Percentiles rank a stretch among this genome's conserved stretches.
These are phyloP conservation scores for Albula glossodonta DNA, from an alignment of 2,113 vertebrate species.

Conservation along the genomic window DNA sequence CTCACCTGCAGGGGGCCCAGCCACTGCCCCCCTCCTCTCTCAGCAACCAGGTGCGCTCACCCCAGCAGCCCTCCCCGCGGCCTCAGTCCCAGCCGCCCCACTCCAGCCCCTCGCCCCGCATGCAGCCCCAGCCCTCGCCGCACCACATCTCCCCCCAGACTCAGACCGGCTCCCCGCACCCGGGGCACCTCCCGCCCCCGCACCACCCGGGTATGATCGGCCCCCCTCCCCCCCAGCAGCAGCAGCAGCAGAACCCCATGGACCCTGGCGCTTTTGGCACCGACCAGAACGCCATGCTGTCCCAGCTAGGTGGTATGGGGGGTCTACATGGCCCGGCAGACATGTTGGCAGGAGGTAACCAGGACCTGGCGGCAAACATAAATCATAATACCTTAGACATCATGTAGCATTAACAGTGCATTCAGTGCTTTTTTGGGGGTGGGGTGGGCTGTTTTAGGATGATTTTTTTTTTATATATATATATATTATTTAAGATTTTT, in stretches of 20 bases:
- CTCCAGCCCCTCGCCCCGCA: conserved; percentile 87
- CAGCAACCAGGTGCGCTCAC: conserved; percentile 88
- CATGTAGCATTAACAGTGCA: conserved; percentile 88
- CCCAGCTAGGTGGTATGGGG: conserved; percentile 88
- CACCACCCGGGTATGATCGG: conserved; percentile 79
- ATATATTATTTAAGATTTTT: conserved; percentile 73
- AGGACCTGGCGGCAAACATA: conserved; percentile 91
- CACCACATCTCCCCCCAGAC: conserved; percentile 96
- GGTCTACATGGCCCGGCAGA: conserved; percentile 86
- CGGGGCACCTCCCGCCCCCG: conserved; percentile 75
- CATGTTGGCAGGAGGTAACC: conserved; percentile 77
- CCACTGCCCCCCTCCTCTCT: conserved; percentile 79
- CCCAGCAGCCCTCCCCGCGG: conserved; percentile 92
- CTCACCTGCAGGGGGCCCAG: conserved; percentile 82
- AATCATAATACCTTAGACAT: conserved; percentile 95
- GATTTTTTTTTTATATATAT: conserved; percentile 63
- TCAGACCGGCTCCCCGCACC: conserved; percentile 94
- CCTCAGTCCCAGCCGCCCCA: conserved; percentile 93
- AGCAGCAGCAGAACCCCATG: conserved; percentile 82
- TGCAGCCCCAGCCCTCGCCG: conserved; percentile 80
- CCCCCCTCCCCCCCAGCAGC: conserved; percentile 82
- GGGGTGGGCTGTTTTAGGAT: conserved; percentile 30
- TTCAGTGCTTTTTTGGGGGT: conserved; percentile 62
- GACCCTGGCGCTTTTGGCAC: conserved; percentile 66
- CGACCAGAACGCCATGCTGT: conserved; percentile 81